Evolutionary conservation across 2,113 vertebrate species (phyloP), one percentile per base, ranked within the genome.

Genomic region (Phoxinus phoxinus): DNA sequence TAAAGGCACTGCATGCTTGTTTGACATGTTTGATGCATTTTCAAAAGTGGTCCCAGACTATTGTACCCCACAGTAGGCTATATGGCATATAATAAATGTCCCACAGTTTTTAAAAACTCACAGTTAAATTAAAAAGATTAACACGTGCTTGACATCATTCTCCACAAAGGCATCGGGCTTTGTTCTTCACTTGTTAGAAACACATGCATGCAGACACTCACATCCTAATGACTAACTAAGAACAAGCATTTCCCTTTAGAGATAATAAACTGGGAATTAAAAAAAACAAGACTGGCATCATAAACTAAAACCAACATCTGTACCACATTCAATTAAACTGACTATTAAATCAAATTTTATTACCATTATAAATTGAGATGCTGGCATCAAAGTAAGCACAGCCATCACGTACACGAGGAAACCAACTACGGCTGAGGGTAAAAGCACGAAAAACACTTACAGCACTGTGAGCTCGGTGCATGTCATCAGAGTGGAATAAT

Each of bases 381-480:
- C 23, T 44, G 35, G 56, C 13, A 78, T 56, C 11, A 23, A 8
- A 2, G 9, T 37, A 27, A 19, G 35, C 10, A 2, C 9, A 61
- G 37, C 35, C n/a, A 25, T 61, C 37, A 17, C 17, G 1, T 10
- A 63, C 15, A 77, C n/a, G 1, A 72, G 2, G 65, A 67, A 69
- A 69, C 7, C 6, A 61, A 27, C 1, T 30, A 63, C 12, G 21
- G 23, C 77, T 41, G 13, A 63, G 6, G 35, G 56, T 65, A 44
- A 65, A 71, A 30, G 19, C 35, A 21, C 2, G 6, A 19, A 17
- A n/a, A 17, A 21, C 90, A 94, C 95, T 96, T 92, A 96, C 93
- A 96, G 89, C 69, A 95, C 95, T 63, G 93, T 92, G 46, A 96
- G 94, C 0, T 88, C 92, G 82, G 91, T 76, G 3, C 95, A 94